phyloP scores from a whole-genome alignment of 2,888 invertebrate genomes.

The Teinopalpus imperialis region DNA sequence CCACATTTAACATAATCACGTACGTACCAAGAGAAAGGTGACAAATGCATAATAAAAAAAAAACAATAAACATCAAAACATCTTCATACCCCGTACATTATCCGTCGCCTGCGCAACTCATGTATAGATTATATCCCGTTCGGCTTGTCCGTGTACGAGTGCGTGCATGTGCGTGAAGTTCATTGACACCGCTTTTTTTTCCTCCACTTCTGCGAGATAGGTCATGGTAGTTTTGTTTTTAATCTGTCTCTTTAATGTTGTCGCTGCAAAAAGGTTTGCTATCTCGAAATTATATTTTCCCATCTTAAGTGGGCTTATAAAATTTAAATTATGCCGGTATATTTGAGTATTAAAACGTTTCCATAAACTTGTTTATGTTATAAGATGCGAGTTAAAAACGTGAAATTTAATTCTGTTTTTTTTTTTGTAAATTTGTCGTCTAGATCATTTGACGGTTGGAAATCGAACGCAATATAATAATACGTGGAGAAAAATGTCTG shows the following conservation, averaged over 20 bases:
- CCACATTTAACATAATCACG: too few relatives aligned
- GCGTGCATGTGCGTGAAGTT: conserved; percentile 28
- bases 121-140: conserved; percentile 33
- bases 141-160: conserved; percentile 18
- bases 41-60: not conserved
- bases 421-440: too few relatives aligned
- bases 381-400: too few relatives aligned
- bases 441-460: too few relatives aligned
- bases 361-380: too few relatives aligned
- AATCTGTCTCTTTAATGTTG: conserved; percentile 15
- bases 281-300: not conserved
- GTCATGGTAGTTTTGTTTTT: conserved; percentile 30
- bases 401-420: too few relatives aligned
- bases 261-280: conserved; percentile 10
- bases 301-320: conserved; percentile 1
- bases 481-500: too few relatives aligned
- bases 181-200: conserved; percentile 39
- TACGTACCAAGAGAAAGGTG: not conserved
- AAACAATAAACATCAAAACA: conserved; percentile 23
- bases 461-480: too few relatives aligned
- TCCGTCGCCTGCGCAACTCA: conserved; percentile 27
- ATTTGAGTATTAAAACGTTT: too few relatives aligned
- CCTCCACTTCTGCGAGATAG: conserved; percentile 31
- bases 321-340: not conserved
- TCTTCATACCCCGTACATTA: conserved; percentile 29